A percentile compares a stretch with the other conserved stretches of the same genome.
These are phyloP conservation scores for Polyommatus iphigenia DNA, from an alignment of 2,888 invertebrate species.

Conservation along the genomic window DNA sequence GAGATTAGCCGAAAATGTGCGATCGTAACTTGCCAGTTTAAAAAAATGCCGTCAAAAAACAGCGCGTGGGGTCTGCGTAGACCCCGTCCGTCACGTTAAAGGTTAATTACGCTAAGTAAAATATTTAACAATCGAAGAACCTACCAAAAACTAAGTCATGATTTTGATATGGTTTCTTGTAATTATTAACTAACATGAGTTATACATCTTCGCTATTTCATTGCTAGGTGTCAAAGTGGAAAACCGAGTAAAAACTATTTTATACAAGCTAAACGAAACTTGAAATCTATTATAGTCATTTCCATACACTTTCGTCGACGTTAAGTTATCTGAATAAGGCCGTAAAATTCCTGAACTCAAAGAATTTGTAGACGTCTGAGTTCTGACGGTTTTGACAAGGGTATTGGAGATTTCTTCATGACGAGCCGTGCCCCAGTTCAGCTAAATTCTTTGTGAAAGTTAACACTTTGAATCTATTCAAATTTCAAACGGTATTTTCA, in stretches of 20 bases:
- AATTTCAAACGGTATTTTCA: slow-evolving; percentile 18
- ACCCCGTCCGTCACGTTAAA: no score
- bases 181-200: no score
- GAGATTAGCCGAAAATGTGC: no score
- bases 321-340: slow-evolving; percentile 14
- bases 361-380: slow-evolving; percentile 17
- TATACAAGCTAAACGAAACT: neutral
- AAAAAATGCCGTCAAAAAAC: no score
- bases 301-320: slow-evolving; percentile 12
- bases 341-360: slow-evolving; percentile 17
- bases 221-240: no score
- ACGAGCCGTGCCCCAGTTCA: slow-evolving; percentile 6
- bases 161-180: no score
- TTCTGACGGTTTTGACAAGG: slow-evolving; percentile 22
- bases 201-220: no score
- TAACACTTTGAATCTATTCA: slow-evolving; percentile 19
- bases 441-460: slow-evolving; percentile 22
- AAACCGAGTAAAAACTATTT: neutral
- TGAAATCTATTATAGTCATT: slow-evolving; percentile 2
- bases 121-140: no score
- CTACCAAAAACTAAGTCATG: no score
- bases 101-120: no score
- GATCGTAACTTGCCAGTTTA: no score
- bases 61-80: no score
- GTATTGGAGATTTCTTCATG: slow-evolving; percentile 20